Evolutionary conservation across 2,113 vertebrate species (phyloP), one percentile per base, ranked within the genome.

Genomic region (Pseudorasbora parva): DNA sequence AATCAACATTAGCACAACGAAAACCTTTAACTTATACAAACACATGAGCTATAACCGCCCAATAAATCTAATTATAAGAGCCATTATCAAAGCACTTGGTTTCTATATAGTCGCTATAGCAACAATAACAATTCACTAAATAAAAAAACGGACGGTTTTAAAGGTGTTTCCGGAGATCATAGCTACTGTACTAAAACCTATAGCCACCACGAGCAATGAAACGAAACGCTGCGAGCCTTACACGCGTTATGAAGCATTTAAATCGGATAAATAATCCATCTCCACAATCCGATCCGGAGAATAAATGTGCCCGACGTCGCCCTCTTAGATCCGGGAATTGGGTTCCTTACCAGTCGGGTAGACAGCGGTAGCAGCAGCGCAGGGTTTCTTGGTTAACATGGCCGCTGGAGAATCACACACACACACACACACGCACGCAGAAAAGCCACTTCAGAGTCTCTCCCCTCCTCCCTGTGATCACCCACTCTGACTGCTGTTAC

Each of bases 381-480:
- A 94, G 93, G 96, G 94, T 93, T 98, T 98, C 96, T 96, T 97
- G 93, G 96, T 95, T 96, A 98, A 98, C 97, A 98, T 98, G 97
- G 97, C 97, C 96, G 96, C 97, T 96, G 93, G 88, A 91, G 91
- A 90, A 86, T 79, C 89, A 85, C 91, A 88, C 91, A 91, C 72
- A 27, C 71, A 23, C 30, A 30, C 30, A 30, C 30, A 23, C 30
- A 30, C 30, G 3, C 30, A 30, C 78, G 64, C 33, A 78, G 71
- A 86, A 87, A 87, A 78, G 85, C 92, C 92, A 92, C 93, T 94
- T 93, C 94, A 85, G 89, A 90, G 90, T 82, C 92, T 90, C 91
- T 88, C 91, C 93, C 91, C 93, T 93, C 93, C 92, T 90, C 91
- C 92, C 91, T 74, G 81, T 25, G 90, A 77, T 93, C 91, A 89